phyloP scores from a whole-genome alignment of 2,797 vertebrate species.

The Darevskia nairensis region DNA sequence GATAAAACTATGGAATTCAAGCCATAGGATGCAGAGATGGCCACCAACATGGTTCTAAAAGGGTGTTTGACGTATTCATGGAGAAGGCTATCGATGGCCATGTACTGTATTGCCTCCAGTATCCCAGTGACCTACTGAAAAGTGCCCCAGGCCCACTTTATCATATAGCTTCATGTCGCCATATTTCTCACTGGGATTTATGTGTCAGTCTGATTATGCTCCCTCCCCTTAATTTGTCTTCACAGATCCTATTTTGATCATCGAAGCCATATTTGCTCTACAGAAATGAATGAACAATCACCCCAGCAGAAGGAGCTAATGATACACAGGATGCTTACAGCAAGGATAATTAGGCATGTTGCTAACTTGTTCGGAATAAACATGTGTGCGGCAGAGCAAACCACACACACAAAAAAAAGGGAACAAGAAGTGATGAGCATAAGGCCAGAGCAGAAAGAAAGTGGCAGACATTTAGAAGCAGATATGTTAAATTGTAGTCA shows the following conservation, averaged over 20 bases:
- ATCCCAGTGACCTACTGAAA: neutral
- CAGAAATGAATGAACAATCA: slow-evolving; percentile 37
- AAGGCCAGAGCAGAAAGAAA: neutral
- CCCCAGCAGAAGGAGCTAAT: slow-evolving; percentile 29
- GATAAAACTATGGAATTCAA: neutral
- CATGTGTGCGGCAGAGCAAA: slow-evolving; percentile 19
- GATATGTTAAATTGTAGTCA: neutral
- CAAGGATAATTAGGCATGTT: slow-evolving; percentile 33
- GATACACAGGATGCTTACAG: slow-evolving; percentile 20
- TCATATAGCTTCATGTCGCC: neutral
- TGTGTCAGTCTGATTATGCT: neutral
- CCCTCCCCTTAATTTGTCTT: neutral
- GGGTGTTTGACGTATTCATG: neutral
- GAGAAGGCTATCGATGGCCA: neutral
- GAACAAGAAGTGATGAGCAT: slow-evolving; percentile 15
- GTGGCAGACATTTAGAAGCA: neutral
- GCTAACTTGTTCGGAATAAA: slow-evolving; percentile 30
- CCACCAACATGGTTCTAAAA: neutral
- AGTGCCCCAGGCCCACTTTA: neutral
- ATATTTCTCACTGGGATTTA: neutral
- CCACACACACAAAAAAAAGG: slow-evolving; percentile 4
- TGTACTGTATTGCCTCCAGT: too few species aligned
- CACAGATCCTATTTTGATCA: slow-evolving; percentile 9
- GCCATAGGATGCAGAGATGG: neutral
- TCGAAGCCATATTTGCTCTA: neutral